These are phyloP conservation scores for Trichonephila clavipes DNA, from an alignment of 1,140 invertebrate species.

Conservation along the genomic window DNA sequence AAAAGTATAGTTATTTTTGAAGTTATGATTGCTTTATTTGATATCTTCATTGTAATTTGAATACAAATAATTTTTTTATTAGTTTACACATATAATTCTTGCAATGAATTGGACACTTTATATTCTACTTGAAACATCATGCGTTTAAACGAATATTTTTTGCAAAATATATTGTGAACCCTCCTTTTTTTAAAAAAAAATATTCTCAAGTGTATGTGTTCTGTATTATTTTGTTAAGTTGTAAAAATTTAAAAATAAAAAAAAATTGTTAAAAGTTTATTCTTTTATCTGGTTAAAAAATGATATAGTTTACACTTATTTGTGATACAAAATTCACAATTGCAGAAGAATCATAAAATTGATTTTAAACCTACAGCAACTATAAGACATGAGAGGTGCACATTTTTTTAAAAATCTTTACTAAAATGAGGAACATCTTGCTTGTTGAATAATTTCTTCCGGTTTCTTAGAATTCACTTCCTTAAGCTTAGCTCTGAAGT, in stretches of 20 bases:
- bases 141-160: not conserved
- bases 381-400: not conserved
- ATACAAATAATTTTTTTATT: not conserved
- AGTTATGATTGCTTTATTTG: too few relatives aligned
- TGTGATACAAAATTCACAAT: not conserved
- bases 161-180: not conserved
- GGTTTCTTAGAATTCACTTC: not conserved
- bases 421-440: not conserved
- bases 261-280: not conserved
- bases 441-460: not conserved
- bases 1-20: too few relatives aligned
- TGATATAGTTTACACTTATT: not conserved
- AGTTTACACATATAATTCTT: not conserved
- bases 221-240: conserved; percentile 26
- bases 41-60: not conserved
- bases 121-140: not conserved
- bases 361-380: not conserved
- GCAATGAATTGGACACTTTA: not conserved
- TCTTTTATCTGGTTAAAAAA: not conserved
- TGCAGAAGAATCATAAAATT: not conserved
- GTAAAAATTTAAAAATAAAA: not conserved
- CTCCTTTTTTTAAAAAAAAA: not conserved
- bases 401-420: not conserved
- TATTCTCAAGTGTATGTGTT: not conserved
- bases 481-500: not conserved